Evolutionary conservation across 2,888 invertebrate genomes (phyloP), one percentile per base, ranked within the genome.

Genomic region (Fabriciana adippe): DNA sequence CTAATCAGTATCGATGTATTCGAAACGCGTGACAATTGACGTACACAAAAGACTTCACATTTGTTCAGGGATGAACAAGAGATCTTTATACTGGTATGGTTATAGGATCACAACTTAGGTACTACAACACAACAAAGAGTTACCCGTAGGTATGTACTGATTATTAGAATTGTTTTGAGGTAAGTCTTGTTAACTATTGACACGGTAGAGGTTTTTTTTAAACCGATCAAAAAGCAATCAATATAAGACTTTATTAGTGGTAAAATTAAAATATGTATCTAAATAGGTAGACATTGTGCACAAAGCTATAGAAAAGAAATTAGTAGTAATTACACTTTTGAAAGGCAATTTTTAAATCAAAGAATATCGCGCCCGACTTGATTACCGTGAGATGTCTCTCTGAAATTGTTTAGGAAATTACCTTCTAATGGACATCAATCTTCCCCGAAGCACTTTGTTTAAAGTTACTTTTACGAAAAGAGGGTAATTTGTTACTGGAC

Each of bases 381-480:
- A 72, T 72, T 72, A 69, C 67, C 67, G 72, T 53, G 59, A 61
- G 56, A 67, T 66, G 71, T 64, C 67, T 66, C 69, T 31, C 51
- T 70, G 71, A 78, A 81, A 82, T 79, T 81, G 78, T 82, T 85
- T 78, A 79, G 81, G 79, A 83, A 85, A 86, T 85, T 83, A 82
- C 76, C 79, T 79, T 75, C 79, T 84, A 85, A 87, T 84, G 81
- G 83, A 84, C 84, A 87, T 87, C 85, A 84, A 87, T 87, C 88
- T 85, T 84, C 77, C 78, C 74, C 67, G 72, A 74, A 77, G 78
- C 80, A 78, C 78, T 85, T 84, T 82, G 81, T 83, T 81, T 79
- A 76, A 81, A 83, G 79, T 78, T 81, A 80, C 79, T 84, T 84
- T 81, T 76, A 79, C 73, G 81, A 83, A 81, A 83, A 81, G 74